A percentile compares a stretch with the other conserved stretches of the same genome.
These are phyloP conservation scores for Diplolepis rosae DNA, from an alignment of 2,888 invertebrate species.

Conservation along the genomic window DNA sequence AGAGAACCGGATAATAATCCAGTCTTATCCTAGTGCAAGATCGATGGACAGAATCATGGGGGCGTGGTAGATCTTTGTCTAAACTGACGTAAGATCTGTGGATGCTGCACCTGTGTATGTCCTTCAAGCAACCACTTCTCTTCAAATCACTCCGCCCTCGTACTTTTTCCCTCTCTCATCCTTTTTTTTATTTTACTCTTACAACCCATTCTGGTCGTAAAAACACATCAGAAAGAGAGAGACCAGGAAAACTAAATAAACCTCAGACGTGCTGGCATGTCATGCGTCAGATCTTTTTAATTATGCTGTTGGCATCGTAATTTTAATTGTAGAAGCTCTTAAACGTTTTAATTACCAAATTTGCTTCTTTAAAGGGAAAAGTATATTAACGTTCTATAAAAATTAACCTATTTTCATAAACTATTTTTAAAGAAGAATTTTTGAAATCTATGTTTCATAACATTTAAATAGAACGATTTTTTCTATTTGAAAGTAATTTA, in stretches of 20 bases:
- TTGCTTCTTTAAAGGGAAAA: no score
- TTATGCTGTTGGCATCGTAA: neutral
- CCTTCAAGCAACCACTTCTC: neutral
- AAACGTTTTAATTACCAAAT: no score
- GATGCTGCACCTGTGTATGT: constrained; percentile 14
- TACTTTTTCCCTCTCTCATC: no score
- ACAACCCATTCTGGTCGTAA: no score
- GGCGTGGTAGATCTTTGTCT: constrained; percentile 16
- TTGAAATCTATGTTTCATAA: no score
- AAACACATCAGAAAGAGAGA: no score
- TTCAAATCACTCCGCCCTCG: neutral
- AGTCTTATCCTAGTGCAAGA: neutral
- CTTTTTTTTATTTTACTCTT: neutral
- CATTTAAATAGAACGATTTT: no score
- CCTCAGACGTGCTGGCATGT: neutral
- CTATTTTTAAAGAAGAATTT: no score
- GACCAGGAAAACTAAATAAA: neutral
- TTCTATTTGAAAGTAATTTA: no score
- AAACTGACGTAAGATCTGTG: neutral
- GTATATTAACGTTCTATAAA: no score
- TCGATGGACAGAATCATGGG: neutral
- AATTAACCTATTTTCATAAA: no score
- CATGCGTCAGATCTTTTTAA: neutral
- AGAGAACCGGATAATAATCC: constrained; percentile 10
- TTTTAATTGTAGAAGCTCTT: no score